Evolutionary conservation across 2,113 vertebrate species (phyloP).

Genomic region (Prionailurus viverrinus): DNA sequence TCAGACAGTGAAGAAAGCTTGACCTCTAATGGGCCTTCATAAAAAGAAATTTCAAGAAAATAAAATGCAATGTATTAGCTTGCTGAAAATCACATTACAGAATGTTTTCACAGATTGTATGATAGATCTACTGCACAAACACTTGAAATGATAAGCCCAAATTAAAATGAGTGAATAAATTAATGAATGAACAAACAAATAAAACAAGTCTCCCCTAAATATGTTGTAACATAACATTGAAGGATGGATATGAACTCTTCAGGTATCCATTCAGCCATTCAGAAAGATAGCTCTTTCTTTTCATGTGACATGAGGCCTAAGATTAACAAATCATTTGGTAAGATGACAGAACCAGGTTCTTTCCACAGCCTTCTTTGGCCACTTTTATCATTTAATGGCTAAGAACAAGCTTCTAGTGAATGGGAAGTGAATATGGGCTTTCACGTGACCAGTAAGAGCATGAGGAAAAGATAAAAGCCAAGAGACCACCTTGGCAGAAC

Average conservation of each 20-base stretch:
- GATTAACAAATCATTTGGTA: background rate
- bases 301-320: background rate
- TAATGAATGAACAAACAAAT: background rate
- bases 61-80: background rate
- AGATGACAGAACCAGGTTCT: background rate
- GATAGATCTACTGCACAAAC: background rate
- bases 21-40: background rate
- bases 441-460: background rate
- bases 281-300: background rate
- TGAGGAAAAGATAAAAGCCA: background rate
- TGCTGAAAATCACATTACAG: background rate
- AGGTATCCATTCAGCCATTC: background rate
- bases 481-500: background rate
- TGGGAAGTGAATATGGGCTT: background rate
- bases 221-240: background rate
- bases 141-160: constrained; percentile 24
- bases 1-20: background rate
- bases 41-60: constrained; percentile 21
- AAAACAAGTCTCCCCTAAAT: background rate
- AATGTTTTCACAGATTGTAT: background rate
- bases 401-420: background rate
- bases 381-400: background rate
- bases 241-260: background rate
- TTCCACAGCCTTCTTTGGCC: background rate
- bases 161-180: background rate